Conservation (phyloP, 1,140 invertebrate genomes). For the Limonius californicus region DNA sequence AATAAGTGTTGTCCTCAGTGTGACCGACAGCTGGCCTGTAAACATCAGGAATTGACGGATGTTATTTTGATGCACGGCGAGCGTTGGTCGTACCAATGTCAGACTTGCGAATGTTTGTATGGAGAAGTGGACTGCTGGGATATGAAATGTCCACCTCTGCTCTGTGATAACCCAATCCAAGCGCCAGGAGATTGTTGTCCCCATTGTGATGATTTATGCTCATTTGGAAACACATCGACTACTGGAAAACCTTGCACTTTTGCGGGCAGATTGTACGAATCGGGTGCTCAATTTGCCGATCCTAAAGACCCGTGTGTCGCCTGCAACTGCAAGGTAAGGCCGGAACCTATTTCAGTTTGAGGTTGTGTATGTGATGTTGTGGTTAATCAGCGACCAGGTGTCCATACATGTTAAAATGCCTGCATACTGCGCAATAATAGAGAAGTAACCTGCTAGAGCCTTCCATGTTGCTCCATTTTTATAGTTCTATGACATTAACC, state of each 20-base stretch:
- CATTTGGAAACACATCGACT: conserved; percentile 34
- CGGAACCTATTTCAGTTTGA: background rate
- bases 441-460: conserved; percentile 2
- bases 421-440: background rate
- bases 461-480: background rate
- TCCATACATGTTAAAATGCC: conserved; percentile 11
- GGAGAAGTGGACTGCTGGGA: conserved; percentile 89
- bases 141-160: conserved; percentile 67
- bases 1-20: conserved; percentile 77
- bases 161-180: conserved; percentile 63
- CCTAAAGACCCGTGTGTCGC: conserved; percentile 65
- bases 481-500: background rate
- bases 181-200: conserved; percentile 65
- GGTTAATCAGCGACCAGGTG: conserved; percentile 7
- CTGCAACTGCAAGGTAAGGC: conserved; percentile 74
- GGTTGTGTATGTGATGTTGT: background rate
- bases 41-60: conserved; percentile 72
- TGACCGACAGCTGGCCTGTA: conserved; percentile 64
- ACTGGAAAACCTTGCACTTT: conserved; percentile 55
- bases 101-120: conserved; percentile 83
- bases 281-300: conserved; percentile 56
- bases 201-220: conserved; percentile 63
- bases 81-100: conserved; percentile 84
- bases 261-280: conserved; percentile 56
- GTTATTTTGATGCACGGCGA: conserved; percentile 74